A percentile compares a stretch with the other conserved stretches of the same genome.
Conservation (phyloP, 35 echinoderm and acorn worm species). For the Diadema setosum region DNA sequence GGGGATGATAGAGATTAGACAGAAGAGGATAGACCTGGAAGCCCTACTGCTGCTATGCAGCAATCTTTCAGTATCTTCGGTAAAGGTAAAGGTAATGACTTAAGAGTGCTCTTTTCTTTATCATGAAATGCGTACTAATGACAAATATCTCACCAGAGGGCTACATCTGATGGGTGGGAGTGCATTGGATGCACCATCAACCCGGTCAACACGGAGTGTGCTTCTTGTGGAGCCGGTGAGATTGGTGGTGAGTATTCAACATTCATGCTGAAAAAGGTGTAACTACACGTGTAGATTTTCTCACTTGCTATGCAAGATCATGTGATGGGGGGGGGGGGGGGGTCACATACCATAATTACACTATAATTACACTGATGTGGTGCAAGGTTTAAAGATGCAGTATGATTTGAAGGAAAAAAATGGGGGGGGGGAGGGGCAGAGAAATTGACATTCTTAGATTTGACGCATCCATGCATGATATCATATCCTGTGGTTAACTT, state of each 20-base stretch:
- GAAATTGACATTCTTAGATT: too few species aligned
- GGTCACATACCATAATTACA: not conserved
- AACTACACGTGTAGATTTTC: not conserved
- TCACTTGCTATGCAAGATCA: not conserved
- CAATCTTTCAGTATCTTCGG: not conserved
- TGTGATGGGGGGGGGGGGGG: not conserved
- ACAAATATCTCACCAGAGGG: not conserved
- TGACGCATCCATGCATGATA: too few species aligned
- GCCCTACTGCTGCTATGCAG: not conserved
- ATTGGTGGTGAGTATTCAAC: conserved; percentile 25
- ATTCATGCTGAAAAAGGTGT: too few species aligned
- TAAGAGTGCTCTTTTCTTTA: not conserved
- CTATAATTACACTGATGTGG: not conserved
- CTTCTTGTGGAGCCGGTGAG: not conserved
- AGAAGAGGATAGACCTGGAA: not conserved
- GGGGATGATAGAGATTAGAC: not conserved
- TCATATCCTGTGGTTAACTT: too few species aligned
- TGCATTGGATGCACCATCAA: conserved; percentile 1
- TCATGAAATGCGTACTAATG: not conserved
- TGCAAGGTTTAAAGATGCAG: not conserved
- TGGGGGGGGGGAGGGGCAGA: too few species aligned
- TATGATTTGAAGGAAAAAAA: not conserved
- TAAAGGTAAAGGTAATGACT: not conserved
- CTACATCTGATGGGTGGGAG: conserved; percentile 7
- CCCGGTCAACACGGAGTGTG: not conserved